A percentile compares a stretch with the other conserved stretches of the same genome.
Conservation (phyloP, 2,888 invertebrate genomes). For the Micoletzkya japonica region DNA sequence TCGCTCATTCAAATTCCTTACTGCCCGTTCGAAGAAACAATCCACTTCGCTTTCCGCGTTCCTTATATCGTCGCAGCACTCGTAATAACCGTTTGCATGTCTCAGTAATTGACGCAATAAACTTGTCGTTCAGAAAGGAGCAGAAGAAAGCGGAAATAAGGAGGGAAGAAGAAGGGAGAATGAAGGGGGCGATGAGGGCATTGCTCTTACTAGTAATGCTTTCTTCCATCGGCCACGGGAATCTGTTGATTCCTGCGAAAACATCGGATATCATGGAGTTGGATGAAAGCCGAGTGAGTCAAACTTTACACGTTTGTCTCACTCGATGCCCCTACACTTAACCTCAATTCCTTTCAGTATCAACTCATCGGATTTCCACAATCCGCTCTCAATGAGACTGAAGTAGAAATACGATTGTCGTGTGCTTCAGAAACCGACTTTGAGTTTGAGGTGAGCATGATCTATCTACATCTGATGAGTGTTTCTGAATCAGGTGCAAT, state of each 20-base stretch:
- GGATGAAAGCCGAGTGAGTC: constrained; percentile 22
- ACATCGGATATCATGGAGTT: constrained; percentile 23
- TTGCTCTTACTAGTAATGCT: neutral
- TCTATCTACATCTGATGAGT: neutral
- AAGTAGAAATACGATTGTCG: constrained; percentile 54
- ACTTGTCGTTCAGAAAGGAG: too few species aligned
- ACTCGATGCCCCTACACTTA: neutral
- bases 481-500: constrained; percentile 42
- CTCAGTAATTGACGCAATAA: neutral
- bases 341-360: constrained; percentile 45
- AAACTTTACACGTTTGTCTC: neutral
- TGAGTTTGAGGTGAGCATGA: constrained; percentile 44
- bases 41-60: too few species aligned
- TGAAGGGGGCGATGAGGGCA: neutral
- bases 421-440: constrained; percentile 50
- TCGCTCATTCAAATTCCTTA: neutral
- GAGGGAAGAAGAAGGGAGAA: neutral
- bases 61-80: neutral
- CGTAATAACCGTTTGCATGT: neutral
- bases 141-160: too few species aligned
- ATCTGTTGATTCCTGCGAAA: constrained; percentile 28
- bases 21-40: neutral
- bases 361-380: constrained; percentile 61
- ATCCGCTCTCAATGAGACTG: constrained; percentile 57
- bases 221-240: neutral